Evolutionary conservation across 1,140 invertebrate species (phyloP).

Genomic region (Ericerus pela): DNA sequence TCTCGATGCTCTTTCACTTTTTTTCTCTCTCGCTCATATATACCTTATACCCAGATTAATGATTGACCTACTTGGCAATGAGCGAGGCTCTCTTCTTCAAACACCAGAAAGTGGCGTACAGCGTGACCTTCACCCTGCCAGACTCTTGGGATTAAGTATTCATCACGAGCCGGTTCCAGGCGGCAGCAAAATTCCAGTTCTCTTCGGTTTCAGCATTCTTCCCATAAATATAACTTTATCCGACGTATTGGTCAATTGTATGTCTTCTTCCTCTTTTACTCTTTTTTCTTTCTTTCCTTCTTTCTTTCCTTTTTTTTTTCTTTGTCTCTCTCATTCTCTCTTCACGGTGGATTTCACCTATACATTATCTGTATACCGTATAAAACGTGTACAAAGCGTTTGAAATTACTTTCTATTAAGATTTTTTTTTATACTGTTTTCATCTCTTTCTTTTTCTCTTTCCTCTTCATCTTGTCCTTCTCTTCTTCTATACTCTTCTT

Average conservation of each 20-base stretch:
- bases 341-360: constrained; percentile 8
- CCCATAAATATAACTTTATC: constrained; percentile 9
- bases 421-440: no score
- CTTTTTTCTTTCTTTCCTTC: no score
- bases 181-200: constrained; percentile 9
- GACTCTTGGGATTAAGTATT: constrained; percentile 6
- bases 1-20: no score
- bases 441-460: not conserved
- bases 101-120: constrained; percentile 7
- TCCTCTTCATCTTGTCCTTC: not conserved
- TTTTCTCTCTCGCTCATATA: no score
- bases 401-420: constrained; percentile 5
- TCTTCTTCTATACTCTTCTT: not conserved
- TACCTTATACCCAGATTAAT: no score
- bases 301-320: no score
- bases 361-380: constrained; percentile 8
- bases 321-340: no score
- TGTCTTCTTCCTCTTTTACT: constrained; percentile 7
- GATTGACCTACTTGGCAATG: constrained; percentile 2
- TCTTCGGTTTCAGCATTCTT: constrained; percentile 9
- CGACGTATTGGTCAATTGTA: constrained; percentile 11
- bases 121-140: constrained; percentile 9
- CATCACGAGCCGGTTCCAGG: constrained; percentile 8
- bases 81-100: not conserved
- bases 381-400: constrained; percentile 5